phyloP scores from a whole-genome alignment of 2,888 invertebrate genomes.

The Cerastoderma edule region DNA sequence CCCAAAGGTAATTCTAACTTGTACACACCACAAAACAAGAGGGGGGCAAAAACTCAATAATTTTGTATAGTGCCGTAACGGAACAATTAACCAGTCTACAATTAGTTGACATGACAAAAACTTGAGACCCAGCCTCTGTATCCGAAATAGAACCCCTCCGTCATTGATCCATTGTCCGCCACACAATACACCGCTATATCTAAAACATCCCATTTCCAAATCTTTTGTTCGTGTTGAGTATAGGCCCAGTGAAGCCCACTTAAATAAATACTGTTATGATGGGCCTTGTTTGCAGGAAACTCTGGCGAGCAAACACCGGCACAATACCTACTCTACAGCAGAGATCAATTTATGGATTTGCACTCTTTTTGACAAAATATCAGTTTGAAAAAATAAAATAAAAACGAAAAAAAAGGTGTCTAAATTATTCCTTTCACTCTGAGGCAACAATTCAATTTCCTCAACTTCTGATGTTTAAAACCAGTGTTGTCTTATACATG shows the following conservation, averaged over 20 bases:
- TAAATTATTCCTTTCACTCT: no score
- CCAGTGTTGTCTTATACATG: no score
- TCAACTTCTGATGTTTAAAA: no score
- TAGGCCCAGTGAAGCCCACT: slow-evolving; percentile 53
- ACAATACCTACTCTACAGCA: slow-evolving; percentile 44
- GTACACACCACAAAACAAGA: slow-evolving; percentile 4
- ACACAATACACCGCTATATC: slow-evolving; percentile 54
- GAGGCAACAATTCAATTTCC: no score
- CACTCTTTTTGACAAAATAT: slow-evolving; percentile 5
- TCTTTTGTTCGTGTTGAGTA: slow-evolving; percentile 50
- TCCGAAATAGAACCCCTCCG: slow-evolving; percentile 39
- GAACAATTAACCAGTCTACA: slow-evolving; percentile 51
- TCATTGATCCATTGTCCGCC: slow-evolving; percentile 50
- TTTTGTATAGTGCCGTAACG: slow-evolving; percentile 36
- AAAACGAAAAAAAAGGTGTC: no score
- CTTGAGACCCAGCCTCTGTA: slow-evolving; percentile 47
- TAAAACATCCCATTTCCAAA: slow-evolving; percentile 47
- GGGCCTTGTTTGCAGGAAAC: slow-evolving; percentile 51
- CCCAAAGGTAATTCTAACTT: slow-evolving; percentile 9
- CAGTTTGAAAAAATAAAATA: no score
- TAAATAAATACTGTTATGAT: slow-evolving; percentile 55
- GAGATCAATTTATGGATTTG: slow-evolving; percentile 47
- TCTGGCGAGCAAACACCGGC: slow-evolving; percentile 45
- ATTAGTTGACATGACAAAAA: slow-evolving; percentile 42
- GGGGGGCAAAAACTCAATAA: slow-evolving; percentile 33